These are phyloP conservation scores for Drosophila malerkotliana DNA, from an alignment of 1,140 invertebrate genomes.

Conservation along the genomic window DNA sequence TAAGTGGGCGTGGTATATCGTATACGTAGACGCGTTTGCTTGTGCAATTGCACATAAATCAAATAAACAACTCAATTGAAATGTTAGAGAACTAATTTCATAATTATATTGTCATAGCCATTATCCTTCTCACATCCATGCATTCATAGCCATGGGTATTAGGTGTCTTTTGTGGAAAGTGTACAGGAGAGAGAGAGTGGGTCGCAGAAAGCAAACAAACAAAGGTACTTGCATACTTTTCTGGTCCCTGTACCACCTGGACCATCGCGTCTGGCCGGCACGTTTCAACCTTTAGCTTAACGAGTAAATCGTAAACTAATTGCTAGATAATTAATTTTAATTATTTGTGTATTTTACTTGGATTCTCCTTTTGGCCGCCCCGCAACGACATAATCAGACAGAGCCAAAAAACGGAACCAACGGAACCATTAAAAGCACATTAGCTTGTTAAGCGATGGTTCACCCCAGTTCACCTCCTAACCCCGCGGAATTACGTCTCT, in stretches of 20 bases:
- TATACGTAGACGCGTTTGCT: constrained; percentile 40
- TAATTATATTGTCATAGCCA: constrained; percentile 77
- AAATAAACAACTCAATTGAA: constrained; percentile 80
- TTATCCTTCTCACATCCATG: constrained; percentile 23
- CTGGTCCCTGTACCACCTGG: constrained; percentile 3
- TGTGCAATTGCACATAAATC: constrained; percentile 80
- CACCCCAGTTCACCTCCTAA: constrained; percentile 32
- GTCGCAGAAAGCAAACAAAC: constrained; percentile 34
- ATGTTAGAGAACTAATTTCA: constrained; percentile 75
- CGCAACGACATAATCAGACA: constrained; percentile 67
- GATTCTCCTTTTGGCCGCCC: constrained; percentile 4
- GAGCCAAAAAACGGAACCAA: constrained; percentile 42
- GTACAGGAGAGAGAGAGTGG: not conserved
- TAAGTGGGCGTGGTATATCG: constrained; percentile 26
- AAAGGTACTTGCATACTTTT: constrained; percentile 52
- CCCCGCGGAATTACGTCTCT: constrained; percentile 9
- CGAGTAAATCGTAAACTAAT: constrained; percentile 82
- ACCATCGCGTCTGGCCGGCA: constrained; percentile 12
- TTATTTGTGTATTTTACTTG: constrained; percentile 81
- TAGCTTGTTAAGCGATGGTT: constrained; percentile 72
- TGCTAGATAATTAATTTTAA: constrained; percentile 82
- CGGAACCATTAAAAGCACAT: constrained; percentile 80
- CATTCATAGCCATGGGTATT: not conserved
- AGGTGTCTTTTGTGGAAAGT: not conserved
- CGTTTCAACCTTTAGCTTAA: constrained; percentile 59